Conservation (phyloP, 2,888 invertebrate genomes). For the Ormia ochracea region DNA sequence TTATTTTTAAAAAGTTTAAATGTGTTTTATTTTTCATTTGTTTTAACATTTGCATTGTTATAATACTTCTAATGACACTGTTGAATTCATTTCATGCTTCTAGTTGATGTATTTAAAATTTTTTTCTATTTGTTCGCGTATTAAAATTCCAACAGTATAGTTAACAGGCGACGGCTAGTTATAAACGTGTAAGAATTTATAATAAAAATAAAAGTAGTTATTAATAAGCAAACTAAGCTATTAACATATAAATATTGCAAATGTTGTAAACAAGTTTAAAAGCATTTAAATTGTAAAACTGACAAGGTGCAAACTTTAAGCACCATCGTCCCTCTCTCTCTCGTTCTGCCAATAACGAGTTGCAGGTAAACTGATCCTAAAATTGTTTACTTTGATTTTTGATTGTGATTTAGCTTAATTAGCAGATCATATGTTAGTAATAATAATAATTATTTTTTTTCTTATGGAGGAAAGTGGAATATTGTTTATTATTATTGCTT, state of each 20-base stretch:
- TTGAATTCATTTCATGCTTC: conserved; percentile 45
- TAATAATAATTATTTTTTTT: no score
- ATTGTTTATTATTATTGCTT: no score
- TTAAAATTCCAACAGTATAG: conserved; percentile 22
- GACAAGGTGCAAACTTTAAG: background rate
- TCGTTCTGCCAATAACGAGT: background rate
- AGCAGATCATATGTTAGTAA: no score
- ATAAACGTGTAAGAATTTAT: conserved; percentile 48
- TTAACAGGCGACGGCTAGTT: conserved; percentile 32
- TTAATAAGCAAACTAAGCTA: conserved; percentile 20
- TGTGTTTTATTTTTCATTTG: background rate
- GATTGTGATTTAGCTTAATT: no score
- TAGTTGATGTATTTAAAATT: background rate
- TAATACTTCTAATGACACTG: conserved; percentile 26
- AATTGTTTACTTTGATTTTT: background rate
- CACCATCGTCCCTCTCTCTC: no score
- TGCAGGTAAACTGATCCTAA: background rate
- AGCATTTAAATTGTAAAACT: background rate
- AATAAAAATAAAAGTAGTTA: conserved; percentile 19
- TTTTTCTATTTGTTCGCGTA: background rate
- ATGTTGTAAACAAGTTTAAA: conserved; percentile 34
- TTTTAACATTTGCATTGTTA: background rate
- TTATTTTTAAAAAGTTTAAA: background rate
- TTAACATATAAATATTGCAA: conserved; percentile 41
- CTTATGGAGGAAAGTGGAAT: no score